These are phyloP conservation scores for Mormyrus hasselquistii DNA, from an alignment of 2,797 vertebrate genomes.

Conservation along the genomic window DNA sequence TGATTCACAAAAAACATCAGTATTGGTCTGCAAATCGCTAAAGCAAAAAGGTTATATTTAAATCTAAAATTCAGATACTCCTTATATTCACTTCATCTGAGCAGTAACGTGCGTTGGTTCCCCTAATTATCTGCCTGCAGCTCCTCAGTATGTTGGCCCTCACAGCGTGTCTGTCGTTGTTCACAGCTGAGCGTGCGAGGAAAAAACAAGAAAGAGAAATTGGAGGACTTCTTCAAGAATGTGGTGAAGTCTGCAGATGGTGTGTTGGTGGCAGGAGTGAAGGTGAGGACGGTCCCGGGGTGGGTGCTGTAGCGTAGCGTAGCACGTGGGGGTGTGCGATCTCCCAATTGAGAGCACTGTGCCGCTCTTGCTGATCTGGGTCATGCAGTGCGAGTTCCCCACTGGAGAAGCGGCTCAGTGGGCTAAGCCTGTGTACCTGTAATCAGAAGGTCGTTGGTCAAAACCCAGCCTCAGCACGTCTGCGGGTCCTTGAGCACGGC, in stretches of 20 bases:
- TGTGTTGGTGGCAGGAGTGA: conserved; percentile 91
- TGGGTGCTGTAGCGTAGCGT: background rate
- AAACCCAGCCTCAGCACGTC: background rate
- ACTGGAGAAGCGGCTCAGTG: background rate
- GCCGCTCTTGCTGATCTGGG: background rate
- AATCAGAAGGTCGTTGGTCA: background rate
- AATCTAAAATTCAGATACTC: background rate
- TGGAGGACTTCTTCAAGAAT: conserved; percentile 98
- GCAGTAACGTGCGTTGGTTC: no score
- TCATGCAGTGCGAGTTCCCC: background rate
- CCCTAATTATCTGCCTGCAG: background rate
- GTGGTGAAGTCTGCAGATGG: conserved; percentile 97
- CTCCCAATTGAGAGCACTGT: background rate
- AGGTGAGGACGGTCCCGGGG: conserved; percentile 60
- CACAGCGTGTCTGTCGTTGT: conserved; percentile 24
- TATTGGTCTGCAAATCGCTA: background rate
- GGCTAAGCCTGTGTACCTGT: background rate
- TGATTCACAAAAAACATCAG: background rate
- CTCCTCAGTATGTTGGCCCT: background rate
- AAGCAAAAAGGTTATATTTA: background rate
- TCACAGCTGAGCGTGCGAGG: conserved; percentile 91
- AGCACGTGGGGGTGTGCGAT: background rate
- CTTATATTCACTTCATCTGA: background rate
- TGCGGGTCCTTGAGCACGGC: background rate
- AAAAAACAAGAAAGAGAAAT: conserved; percentile 98